phyloP scores from a whole-genome alignment of 2,113 vertebrate species.

The Pao palembangensis region DNA sequence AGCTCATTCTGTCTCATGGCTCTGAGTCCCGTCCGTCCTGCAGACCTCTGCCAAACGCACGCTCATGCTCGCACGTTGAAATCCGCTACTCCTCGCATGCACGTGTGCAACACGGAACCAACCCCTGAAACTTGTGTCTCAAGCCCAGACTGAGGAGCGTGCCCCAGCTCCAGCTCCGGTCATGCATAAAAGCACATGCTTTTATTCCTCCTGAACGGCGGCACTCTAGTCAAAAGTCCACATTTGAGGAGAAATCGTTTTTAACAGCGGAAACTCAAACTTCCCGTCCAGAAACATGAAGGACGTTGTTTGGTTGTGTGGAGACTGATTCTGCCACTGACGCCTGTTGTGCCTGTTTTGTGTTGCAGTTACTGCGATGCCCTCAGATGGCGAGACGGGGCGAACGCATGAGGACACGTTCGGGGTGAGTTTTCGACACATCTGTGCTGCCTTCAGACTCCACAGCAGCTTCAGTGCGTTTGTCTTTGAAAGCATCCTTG shows the following conservation, averaged over 20 bases:
- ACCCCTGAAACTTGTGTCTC: neutral
- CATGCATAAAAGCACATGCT: too few relatives aligned
- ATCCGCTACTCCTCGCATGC: too few relatives aligned
- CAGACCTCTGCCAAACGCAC: constrained; percentile 10
- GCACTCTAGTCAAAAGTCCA: too few relatives aligned
- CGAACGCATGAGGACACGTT: constrained; percentile 93
- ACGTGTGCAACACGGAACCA: too few relatives aligned
- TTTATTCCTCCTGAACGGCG: too few relatives aligned
- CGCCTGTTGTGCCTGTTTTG: constrained; percentile 22
- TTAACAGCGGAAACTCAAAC: neutral
- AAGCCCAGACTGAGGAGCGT: too few relatives aligned
- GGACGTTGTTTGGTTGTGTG: neutral
- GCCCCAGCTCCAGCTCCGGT: too few relatives aligned
- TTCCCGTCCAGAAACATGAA: constrained; percentile 8
- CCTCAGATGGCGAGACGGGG: constrained; percentile 79
- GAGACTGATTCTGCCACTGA: constrained; percentile 9
- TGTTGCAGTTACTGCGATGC: constrained; percentile 42
- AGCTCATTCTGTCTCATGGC: constrained; percentile 42
- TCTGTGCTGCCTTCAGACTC: constrained; percentile 19
- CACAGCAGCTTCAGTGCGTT: constrained; percentile 7
- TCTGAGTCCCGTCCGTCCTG: constrained; percentile 11
- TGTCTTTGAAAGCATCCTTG: constrained; percentile 18
- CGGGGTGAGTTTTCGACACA: constrained; percentile 82
- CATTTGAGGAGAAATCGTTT: too few relatives aligned
- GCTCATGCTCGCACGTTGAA: constrained; percentile 14